These are phyloP conservation scores for Globicephala melas DNA, from an alignment of 2,113 vertebrate species.

Conservation along the genomic window DNA sequence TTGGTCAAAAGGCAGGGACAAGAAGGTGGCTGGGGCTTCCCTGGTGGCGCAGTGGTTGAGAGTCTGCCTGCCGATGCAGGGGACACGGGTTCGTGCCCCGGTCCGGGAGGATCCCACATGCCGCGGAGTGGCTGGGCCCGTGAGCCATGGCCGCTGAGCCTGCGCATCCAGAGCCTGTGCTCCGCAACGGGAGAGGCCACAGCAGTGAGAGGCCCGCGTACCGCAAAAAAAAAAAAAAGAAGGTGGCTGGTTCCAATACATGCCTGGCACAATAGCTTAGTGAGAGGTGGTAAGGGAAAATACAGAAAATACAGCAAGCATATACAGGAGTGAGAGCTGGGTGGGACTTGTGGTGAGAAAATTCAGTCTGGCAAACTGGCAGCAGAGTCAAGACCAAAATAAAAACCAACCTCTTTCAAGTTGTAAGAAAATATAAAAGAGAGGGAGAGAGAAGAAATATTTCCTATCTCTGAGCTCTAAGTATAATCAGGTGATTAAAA, in stretches of 20 bases:
- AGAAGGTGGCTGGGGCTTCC: not conserved
- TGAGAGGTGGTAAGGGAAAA: not conserved
- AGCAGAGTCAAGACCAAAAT: not conserved
- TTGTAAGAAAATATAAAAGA: not conserved
- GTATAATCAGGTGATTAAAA: constrained; percentile 4
- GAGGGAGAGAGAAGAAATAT: not conserved
- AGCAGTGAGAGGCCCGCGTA: too few relatives aligned
- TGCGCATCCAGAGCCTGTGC: too few relatives aligned
- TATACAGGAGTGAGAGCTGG: not conserved
- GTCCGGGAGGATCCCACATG: too few relatives aligned
- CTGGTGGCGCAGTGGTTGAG: too few relatives aligned
- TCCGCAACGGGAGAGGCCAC: too few relatives aligned
- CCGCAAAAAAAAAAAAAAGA: not conserved
- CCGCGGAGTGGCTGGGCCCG: too few relatives aligned
- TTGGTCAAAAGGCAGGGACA: not conserved
- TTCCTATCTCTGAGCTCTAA: not conserved
- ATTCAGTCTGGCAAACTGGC: not conserved
- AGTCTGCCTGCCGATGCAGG: too few relatives aligned
- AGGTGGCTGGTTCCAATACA: not conserved
- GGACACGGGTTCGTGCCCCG: too few relatives aligned
- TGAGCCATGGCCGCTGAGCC: too few relatives aligned
- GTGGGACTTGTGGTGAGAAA: not conserved
- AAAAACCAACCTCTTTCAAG: not conserved
- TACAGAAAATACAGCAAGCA: not conserved
- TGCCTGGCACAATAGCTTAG: not conserved